Evolutionary conservation across 2,113 vertebrate genomes (phyloP), one percentile per base, ranked within the genome.

Genomic region (Alethe diademata): DNA sequence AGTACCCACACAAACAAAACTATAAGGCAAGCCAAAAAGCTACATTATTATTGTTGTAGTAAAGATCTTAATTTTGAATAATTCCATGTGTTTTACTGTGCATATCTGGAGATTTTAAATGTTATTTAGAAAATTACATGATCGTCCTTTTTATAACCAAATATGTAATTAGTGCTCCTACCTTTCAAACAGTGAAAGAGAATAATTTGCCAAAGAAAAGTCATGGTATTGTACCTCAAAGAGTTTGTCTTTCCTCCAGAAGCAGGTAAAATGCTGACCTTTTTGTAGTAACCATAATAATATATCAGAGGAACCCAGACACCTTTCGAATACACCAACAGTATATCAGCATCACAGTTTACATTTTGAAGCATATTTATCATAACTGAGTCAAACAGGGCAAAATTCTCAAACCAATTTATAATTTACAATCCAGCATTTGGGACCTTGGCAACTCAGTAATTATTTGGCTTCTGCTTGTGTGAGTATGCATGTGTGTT

Each of bases 381-480:
- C 51, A 86, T 35, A 86, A 86, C 33, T 58, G 47, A 92, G 56
- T 80, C 47, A 90, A 96, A 83, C 24, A 88, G 74, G 62, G 64
- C 26, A 88, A 92, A 94, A 84, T 84, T 90, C 64, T 64, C 64
- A 92, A 90, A 86, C 14, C 16, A 70, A 81, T 78, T 43, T 82
- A 71, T 91, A 86, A 92, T 95, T 90, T 88, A 80, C 75, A 92
- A 74, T 66, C 28, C 18, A 92, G 14, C 29, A 90, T 84, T 88
- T 92, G 82, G 67, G 88, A 83, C 38, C 8, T 10, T 67, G 38
- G 78, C 42, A 86, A 86, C 50, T 70, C 82, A 38, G 56, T 88
- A 93, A 88, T 94, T 94, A 92, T 78, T 90, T 94, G 82, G 67
- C 71, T 95, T 86, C 48, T 67, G 28, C 19, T 90, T 53, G n/a